phyloP scores from a whole-genome alignment of 2,888 invertebrate species.

The Nymphalis c-album region DNA sequence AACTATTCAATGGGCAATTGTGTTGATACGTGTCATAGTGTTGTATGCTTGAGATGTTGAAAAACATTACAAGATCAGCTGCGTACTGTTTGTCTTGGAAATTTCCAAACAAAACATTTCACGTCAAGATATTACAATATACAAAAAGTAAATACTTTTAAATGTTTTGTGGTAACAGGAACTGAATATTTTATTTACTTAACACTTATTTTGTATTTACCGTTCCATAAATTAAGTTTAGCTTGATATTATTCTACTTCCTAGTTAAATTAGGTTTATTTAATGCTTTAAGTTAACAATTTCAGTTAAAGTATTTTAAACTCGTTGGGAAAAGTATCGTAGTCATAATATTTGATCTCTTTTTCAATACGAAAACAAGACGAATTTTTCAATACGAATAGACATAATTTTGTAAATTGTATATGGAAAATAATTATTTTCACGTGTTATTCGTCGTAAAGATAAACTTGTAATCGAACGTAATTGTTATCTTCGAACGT shows the following conservation, averaged over 20 bases:
- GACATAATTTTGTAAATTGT: too few relatives aligned
- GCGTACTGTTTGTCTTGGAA: slow-evolving; percentile 66
- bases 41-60: slow-evolving; percentile 47
- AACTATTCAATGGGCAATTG: not conserved
- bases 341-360: too few relatives aligned
- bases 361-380: too few relatives aligned
- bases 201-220: not conserved
- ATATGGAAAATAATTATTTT: not conserved
- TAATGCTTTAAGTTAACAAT: not conserved
- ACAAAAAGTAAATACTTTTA: slow-evolving; percentile 4
- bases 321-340: too few relatives aligned
- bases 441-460: slow-evolving; percentile 11
- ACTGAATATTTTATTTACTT: not conserved
- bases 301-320: too few relatives aligned
- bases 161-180: slow-evolving; percentile 6
- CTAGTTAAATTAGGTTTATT: not conserved
- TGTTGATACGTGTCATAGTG: slow-evolving; percentile 3
- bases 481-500: slow-evolving; percentile 51
- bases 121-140: slow-evolving; percentile 19
- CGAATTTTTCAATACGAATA: too few relatives aligned
- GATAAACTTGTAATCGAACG: slow-evolving; percentile 44
- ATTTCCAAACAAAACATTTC: slow-evolving; percentile 66
- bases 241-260: not conserved
- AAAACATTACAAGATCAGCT: slow-evolving; percentile 50
- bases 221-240: not conserved